phyloP scores from a whole-genome alignment of 2,113 vertebrate species.

The Callipepla californica region DNA sequence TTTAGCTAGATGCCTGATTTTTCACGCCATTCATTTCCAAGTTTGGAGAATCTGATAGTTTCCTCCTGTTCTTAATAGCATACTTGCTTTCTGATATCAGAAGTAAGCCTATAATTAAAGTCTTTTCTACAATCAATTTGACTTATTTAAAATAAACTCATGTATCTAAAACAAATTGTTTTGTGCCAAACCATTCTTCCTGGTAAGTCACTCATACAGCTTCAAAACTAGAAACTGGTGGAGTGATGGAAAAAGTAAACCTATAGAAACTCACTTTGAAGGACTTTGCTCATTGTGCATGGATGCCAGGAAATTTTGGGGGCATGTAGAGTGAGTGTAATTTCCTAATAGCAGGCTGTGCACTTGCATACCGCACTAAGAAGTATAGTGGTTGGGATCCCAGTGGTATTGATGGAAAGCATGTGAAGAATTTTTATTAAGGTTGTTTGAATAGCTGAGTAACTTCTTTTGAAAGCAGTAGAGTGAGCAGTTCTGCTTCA shows the following conservation, averaged over 20 bases:
- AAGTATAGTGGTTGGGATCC: constrained; percentile 27
- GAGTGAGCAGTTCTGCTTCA: neutral
- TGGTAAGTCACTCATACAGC: neutral
- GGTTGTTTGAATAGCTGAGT: constrained; percentile 7
- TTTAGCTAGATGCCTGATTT: neutral
- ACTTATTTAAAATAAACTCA: neutral
- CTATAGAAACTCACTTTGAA: neutral
- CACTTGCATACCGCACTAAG: neutral
- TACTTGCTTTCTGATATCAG: neutral
- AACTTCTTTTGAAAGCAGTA: constrained; percentile 17
- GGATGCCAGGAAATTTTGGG: neutral
- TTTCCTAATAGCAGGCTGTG: constrained; percentile 29
- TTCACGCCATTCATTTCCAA: neutral
- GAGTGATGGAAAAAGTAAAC: neutral
- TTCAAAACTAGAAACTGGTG: neutral
- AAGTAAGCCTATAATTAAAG: neutral
- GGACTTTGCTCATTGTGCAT: neutral
- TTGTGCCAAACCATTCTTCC: neutral
- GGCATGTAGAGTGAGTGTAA: neutral
- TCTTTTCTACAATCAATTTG: neutral
- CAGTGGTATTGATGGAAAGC: neutral
- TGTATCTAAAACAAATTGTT: neutral
- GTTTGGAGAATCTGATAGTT: neutral
- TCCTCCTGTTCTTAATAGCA: neutral
- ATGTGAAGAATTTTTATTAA: constrained; percentile 34